These are phyloP conservation scores for Platygyra sinensis DNA, from an alignment of 64 coral and sea anemone species.

Conservation along the genomic window DNA sequence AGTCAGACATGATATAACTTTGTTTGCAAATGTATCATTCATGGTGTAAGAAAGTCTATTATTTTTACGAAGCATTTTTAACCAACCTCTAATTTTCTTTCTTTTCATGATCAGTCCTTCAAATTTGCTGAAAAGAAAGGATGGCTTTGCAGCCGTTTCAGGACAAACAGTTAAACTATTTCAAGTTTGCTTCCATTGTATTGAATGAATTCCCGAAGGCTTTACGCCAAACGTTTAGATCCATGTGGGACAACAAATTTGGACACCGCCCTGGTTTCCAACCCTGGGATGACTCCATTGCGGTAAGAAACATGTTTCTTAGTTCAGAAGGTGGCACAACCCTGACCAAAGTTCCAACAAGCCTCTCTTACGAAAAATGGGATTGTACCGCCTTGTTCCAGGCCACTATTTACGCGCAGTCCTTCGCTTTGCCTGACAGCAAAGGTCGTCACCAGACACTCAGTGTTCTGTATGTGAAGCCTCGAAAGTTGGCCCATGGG, in stretches of 20 bases:
- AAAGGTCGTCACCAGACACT: background rate
- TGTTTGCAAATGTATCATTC: too few species aligned
- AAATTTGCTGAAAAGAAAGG: background rate
- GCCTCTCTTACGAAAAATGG: background rate
- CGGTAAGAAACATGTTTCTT: too few species aligned
- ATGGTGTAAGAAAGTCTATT: too few species aligned
- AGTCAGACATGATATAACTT: too few species aligned
- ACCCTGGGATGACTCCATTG: constrained; percentile 25
- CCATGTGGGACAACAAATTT: constrained; percentile 19
- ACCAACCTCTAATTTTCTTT: too few species aligned
- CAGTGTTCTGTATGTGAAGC: background rate
- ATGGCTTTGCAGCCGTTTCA: background rate
- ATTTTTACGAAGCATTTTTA: too few species aligned
- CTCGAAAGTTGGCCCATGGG: background rate
- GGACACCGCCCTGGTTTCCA: background rate
- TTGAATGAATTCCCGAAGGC: background rate
- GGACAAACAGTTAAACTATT: too few species aligned
- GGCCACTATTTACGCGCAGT: constrained; percentile 6
- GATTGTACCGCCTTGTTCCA: background rate
- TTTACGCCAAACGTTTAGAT: background rate
- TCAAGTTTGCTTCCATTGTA: background rate
- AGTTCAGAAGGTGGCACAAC: background rate
- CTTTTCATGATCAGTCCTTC: too few species aligned
- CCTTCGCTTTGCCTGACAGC: background rate
- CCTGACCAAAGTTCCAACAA: background rate